phyloP scores from a whole-genome alignment of 2,113 vertebrate genomes.

The Ia io region DNA sequence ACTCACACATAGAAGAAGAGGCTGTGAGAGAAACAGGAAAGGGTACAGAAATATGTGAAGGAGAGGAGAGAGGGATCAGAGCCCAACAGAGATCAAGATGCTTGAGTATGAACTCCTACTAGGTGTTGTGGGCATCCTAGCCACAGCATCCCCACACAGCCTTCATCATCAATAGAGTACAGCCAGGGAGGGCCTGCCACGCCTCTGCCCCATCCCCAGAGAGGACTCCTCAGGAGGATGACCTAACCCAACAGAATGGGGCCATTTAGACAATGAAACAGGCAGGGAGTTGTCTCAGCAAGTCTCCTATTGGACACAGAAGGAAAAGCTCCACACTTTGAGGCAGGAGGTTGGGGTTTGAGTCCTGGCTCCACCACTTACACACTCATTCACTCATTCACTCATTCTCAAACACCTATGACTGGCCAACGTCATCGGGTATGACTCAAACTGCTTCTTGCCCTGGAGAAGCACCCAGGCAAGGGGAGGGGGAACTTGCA shows the following conservation, averaged over 20 bases:
- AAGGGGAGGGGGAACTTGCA: neutral
- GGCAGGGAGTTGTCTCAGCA: neutral
- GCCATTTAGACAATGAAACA: neutral
- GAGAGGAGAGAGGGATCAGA: neutral
- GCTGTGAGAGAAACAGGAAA: constrained; percentile 16
- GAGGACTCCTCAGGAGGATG: neutral
- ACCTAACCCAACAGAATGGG: neutral
- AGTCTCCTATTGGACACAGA: neutral
- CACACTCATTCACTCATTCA: neutral
- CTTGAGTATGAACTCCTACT: neutral
- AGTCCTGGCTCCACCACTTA: neutral
- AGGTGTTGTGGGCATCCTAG: neutral
- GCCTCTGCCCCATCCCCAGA: neutral
- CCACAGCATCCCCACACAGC: neutral
- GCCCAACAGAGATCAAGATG: neutral
- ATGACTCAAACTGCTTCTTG: neutral
- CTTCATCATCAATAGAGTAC: neutral
- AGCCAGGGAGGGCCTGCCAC: too few species aligned
- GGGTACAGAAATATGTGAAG: neutral
- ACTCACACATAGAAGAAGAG: constrained; percentile 38
- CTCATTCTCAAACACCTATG: neutral
- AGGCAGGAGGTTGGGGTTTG: neutral
- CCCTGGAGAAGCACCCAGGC: neutral
- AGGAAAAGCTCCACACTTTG: neutral
- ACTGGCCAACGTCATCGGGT: neutral